Evolutionary conservation across 2,888 invertebrate species (phyloP).

Genomic region (Ypsolopha sequella): DNA sequence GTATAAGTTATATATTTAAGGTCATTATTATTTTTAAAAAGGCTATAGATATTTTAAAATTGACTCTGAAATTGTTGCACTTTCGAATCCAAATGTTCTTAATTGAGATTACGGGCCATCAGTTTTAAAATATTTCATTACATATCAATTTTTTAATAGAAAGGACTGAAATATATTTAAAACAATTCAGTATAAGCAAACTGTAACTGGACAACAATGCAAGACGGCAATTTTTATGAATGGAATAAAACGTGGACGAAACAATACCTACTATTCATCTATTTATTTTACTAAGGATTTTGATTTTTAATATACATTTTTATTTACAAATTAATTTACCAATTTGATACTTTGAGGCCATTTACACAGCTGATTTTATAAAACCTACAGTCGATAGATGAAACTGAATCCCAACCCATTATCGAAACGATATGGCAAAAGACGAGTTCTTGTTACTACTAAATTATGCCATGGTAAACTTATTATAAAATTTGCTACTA

Average conservation of each 20-base stretch:
- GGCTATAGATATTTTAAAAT: slow-evolving; percentile 37
- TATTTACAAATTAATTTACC: slow-evolving; percentile 36
- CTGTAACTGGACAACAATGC: slow-evolving; percentile 52
- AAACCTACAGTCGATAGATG: no score
- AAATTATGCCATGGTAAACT: no score
- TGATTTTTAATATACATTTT: slow-evolving; percentile 31
- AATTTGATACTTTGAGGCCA: no score
- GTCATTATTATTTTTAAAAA: slow-evolving; percentile 29
- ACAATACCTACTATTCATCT: slow-evolving; percentile 60
- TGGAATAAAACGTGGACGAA: slow-evolving; percentile 66
- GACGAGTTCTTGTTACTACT: no score
- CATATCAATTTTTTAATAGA: background rate
- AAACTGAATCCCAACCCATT: no score
- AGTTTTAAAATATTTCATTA: background rate
- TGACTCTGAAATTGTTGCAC: slow-evolving; percentile 34
- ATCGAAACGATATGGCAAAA: no score
- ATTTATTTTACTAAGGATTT: slow-evolving; percentile 45
- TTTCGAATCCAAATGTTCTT: background rate
- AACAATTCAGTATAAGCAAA: slow-evolving; percentile 38
- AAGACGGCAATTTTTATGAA: slow-evolving; percentile 56
- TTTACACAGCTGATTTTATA: no score
- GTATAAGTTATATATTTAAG: slow-evolving; percentile 21
- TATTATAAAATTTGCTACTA: no score
- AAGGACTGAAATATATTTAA: slow-evolving; percentile 22
- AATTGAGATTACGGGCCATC: background rate